Conservation (phyloP, 2,113 vertebrate species). For the Andinoacara biseriatus region DNA sequence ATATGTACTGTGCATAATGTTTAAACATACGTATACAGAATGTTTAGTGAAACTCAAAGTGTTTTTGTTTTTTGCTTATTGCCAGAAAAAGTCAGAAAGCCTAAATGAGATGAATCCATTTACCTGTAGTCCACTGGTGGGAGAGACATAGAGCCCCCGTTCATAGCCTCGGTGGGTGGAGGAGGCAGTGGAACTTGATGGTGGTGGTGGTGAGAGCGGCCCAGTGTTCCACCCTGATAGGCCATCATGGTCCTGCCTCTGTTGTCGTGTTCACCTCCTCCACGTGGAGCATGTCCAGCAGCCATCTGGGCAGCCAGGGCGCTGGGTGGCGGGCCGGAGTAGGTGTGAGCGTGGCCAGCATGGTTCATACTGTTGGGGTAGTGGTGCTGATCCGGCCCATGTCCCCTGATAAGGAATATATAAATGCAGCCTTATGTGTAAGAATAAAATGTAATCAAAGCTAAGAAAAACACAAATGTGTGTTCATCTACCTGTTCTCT, state of each 20-base stretch:
- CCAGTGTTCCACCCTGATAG: constrained; percentile 86
- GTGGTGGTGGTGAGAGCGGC: constrained; percentile 82
- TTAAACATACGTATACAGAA: background rate
- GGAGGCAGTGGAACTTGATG: constrained; percentile 92
- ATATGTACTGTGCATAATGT: background rate
- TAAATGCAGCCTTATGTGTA: background rate
- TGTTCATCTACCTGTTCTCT: constrained; percentile 90
- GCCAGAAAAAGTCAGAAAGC: background rate
- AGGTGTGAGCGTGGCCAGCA: constrained; percentile 84
- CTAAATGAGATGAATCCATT: background rate
- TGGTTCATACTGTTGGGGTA: constrained; percentile 94
- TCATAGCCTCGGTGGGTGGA: constrained; percentile 85
- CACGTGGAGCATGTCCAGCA: constrained; percentile 74
- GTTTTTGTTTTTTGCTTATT: background rate
- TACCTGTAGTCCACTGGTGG: constrained; percentile 90
- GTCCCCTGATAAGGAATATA: constrained; percentile 80
- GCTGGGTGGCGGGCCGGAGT: constrained; percentile 82
- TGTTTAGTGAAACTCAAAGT: background rate
- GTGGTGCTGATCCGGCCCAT: constrained; percentile 87
- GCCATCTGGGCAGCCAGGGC: constrained; percentile 82
- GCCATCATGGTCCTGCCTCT: constrained; percentile 85
- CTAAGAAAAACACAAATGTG: background rate
- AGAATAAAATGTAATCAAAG: background rate
- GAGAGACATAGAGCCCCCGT: constrained; percentile 83
- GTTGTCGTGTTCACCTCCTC: constrained; percentile 86